These are phyloP conservation scores for Pristis pectinata DNA, from an alignment of 2,797 vertebrate species.

Conservation along the genomic window DNA sequence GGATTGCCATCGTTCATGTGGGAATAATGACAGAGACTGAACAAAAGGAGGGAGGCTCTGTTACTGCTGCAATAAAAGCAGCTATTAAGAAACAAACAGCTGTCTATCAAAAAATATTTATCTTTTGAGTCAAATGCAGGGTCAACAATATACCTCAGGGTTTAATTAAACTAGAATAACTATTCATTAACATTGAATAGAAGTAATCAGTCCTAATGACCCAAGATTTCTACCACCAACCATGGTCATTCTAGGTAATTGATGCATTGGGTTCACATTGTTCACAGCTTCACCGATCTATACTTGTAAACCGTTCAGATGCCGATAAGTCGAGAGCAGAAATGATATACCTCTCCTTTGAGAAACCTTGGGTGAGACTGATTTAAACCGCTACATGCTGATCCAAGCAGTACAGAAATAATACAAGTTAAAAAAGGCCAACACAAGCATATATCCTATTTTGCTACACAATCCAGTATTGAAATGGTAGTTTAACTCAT, in stretches of 20 bases:
- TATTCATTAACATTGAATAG: slow-evolving; percentile 6
- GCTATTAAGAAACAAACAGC: neutral
- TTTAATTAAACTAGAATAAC: neutral
- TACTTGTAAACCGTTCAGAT: neutral
- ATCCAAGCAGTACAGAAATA: neutral
- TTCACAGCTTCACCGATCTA: neutral
- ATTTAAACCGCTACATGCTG: neutral
- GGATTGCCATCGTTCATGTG: too few relatives aligned
- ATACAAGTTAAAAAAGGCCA: neutral
- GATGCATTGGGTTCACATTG: neutral
- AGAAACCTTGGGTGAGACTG: neutral
- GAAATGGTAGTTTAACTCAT: neutral
- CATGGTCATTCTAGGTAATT: neutral
- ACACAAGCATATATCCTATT: neutral
- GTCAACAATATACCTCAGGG: neutral
- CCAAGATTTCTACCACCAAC: neutral
- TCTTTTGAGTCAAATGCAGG: neutral
- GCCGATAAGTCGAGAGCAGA: neutral
- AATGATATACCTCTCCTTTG: neutral
- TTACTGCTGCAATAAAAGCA: neutral
- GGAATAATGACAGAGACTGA: too few relatives aligned
- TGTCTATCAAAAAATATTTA: neutral
- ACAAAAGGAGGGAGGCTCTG: too few relatives aligned
- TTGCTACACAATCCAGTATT: neutral
- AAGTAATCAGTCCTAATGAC: neutral